Conservation (phyloP, 2,113 vertebrate genomes). For the Notarius lentiginosus region DNA sequence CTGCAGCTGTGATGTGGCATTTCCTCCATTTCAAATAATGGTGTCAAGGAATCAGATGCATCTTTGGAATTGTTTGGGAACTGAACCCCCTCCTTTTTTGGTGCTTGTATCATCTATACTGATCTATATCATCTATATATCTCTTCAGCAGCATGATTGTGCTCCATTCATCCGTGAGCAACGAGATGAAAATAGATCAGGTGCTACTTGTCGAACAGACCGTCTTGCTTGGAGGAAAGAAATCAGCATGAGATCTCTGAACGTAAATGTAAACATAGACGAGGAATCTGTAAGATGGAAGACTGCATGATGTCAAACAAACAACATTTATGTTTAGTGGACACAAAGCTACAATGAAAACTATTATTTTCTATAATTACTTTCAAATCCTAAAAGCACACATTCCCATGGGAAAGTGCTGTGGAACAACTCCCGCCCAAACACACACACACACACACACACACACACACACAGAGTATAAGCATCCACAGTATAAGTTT, state of each 20-base stretch:
- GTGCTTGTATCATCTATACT: neutral
- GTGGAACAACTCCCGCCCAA: neutral
- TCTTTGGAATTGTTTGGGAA: neutral
- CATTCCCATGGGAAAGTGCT: conserved; percentile 10
- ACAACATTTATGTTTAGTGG: conserved; percentile 8
- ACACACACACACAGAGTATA: neutral
- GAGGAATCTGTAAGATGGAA: conserved; percentile 4
- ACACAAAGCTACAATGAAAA: conserved; percentile 17
- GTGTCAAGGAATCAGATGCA: neutral
- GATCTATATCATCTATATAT: no score
- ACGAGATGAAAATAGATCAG: neutral
- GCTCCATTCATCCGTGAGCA: neutral
- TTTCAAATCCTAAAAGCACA: conserved; percentile 8
- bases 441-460: neutral
- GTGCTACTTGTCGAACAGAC: neutral
- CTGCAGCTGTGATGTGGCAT: neutral
- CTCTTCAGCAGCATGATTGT: neutral
- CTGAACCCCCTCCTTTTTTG: neutral
- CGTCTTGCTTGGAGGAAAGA: no score
- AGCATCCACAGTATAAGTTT: no score
- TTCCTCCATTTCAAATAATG: neutral
- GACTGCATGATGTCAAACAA: neutral
- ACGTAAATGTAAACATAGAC: neutral
- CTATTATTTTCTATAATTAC: conserved; percentile 33
- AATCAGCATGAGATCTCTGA: no score